Conservation (phyloP, 1,140 invertebrate species). For the Macrobrachium rosenbergii region DNA sequence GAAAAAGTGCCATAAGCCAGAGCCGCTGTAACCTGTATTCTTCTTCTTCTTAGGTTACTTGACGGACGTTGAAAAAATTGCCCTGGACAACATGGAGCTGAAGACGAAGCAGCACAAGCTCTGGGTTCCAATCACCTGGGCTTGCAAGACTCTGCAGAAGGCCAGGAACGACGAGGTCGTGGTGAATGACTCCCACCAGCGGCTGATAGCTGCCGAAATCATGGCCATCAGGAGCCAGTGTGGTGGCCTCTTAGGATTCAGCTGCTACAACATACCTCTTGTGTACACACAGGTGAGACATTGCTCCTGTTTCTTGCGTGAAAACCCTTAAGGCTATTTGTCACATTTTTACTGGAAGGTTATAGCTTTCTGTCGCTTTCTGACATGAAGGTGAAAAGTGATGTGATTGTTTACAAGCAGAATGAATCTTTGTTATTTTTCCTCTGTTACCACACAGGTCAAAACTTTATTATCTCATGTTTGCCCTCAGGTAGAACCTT, state of each 20-base stretch:
- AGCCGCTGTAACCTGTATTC: background rate
- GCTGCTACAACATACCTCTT: conserved; percentile 35
- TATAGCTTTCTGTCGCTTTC: too few relatives aligned
- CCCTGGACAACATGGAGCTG: conserved; percentile 28
- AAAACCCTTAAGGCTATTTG: background rate
- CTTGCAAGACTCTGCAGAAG: conserved; percentile 26
- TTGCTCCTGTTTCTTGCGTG: background rate
- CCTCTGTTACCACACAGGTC: too few relatives aligned
- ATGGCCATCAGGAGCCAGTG: conserved; percentile 32
- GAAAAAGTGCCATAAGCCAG: background rate
- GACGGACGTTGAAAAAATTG: conserved; percentile 21
- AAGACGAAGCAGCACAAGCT: conserved; percentile 48
- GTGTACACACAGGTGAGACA: conserved; percentile 39
- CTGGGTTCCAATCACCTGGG: conserved; percentile 43
- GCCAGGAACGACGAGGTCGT: conserved; percentile 28
- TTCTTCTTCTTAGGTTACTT: conserved; percentile 2
- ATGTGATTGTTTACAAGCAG: too few relatives aligned
- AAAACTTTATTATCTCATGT: too few relatives aligned
- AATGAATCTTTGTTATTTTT: too few relatives aligned
- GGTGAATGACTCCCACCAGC: conserved; percentile 7
- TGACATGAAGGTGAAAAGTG: too few relatives aligned
- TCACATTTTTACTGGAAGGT: too few relatives aligned
- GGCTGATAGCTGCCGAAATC: conserved; percentile 33
- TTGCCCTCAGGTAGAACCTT: too few relatives aligned
- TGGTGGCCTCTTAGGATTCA: conserved; percentile 38